Evolutionary conservation across 2,888 invertebrate genomes (phyloP), one percentile per base, ranked within the genome.

Genomic region (Aporophyla lueneburgensis): DNA sequence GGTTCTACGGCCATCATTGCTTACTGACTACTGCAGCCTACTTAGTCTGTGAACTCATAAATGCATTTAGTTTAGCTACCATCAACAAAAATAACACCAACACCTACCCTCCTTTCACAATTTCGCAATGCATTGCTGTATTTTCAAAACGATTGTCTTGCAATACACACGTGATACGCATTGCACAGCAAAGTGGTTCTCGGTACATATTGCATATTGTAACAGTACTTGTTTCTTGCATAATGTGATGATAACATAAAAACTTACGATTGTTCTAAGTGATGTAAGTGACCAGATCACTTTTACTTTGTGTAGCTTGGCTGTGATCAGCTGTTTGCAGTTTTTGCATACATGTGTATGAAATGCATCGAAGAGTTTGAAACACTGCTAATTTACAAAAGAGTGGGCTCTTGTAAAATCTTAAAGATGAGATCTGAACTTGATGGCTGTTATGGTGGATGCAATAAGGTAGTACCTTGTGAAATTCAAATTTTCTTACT

Each of bases 191-290:
- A 33, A 74, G 24, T 54, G 46, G 51, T 82, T 83, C 78, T 78
- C 46, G 49, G 86, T 74, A 86, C 56, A 12, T 56, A 82, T 83
- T 86, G 83, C 83, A 56, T 71, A 71, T 54, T 63, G 74, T 76
- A 53, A 61, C 82, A 62, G 69, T 54, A 81, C 75, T 43, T 19
- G 53, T 62, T 12, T 56, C 56, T 83, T 83, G 73, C 84, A 78
- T 86, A 83, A 83, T 74, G 49, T 53, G 67, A 67, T 53, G 67
- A 67, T 67, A 67, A 43, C 68, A 58, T 73, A 75, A 74, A 83
- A 86, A 78, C 59, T 49, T 9, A 33, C 51, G 56, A 82, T 82
- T 82, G 82, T 85, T 85, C 69, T 68, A 2, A 27, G 53, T 83
- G 72, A 68, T 63, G 70, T 59, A 78, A 71, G 27, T 61, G 10